Evolutionary conservation across 2,888 invertebrate species (phyloP), one percentile per base, ranked within the genome.

Genomic region (Blastobasis adustella): DNA sequence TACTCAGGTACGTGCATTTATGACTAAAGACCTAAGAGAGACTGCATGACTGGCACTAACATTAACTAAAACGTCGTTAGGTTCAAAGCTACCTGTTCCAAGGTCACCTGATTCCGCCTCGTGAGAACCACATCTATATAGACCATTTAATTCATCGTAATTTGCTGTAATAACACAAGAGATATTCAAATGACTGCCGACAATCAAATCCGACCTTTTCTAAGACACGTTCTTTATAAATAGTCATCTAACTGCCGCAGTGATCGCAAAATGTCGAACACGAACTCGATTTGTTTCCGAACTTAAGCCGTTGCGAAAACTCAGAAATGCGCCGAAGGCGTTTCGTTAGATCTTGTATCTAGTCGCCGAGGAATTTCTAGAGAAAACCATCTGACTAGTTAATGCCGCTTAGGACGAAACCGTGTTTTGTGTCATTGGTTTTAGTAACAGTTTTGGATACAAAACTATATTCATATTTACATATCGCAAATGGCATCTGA

Each of bases 201-300:
- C 82, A 86, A 88, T 87, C 87, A 87, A 82, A 86, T 84, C 69
- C 85, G 84, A 88, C 88, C 87, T 88, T 88, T 87, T 79, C 80
- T 75, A 69, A 84, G 81, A 84, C 84, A 87, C 84, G 84, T 84
- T 85, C 79, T 81, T 85, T 85, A 84, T 87, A 85, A 83, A 86
- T 82, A 84, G 85, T 85, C 82, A 78, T 85, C 82, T 82, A 79
- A 82, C 77, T 79, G 78, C 80, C 63, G 63, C 78, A 71, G 78
- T 82, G 81, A 82, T 86, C 83, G 80, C 82, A 76, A 85, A 86
- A 86, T 86, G 85, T 84, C 83, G 82, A 82, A 86, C 84, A 83
- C 82, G 82, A 86, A 81, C 77, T 82, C 83, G 74, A 83, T 83
- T 84, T 79, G 79, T 82, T 84, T 79, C 76, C 73, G 75, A 80